Evolutionary conservation across 2,113 vertebrate genomes (phyloP), one percentile per base, ranked within the genome.

Genomic region (Montifringilla adamsi): DNA sequence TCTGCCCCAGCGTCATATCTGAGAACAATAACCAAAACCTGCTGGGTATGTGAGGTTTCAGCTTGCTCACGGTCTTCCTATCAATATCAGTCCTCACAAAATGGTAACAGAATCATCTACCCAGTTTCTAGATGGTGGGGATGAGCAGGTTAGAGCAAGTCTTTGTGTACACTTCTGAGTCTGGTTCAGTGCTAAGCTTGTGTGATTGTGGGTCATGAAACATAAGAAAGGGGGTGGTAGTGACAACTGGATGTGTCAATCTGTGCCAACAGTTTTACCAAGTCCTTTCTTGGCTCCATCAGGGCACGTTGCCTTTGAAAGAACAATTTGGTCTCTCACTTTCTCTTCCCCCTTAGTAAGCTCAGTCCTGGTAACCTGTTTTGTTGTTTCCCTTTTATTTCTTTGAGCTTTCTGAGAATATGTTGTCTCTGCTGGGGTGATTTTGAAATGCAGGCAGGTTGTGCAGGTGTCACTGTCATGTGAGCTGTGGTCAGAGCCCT

Each of bases 141-240:
- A 52, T 27, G 56, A 86, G 16, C 21, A 92, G 21, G 30, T 41
- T 41, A 76, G 69, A 90, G 20, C 13, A 60, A 79, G 18, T 24
- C 27, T 74, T 74, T 70, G 14, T 2, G 0, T 33, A 27, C 0
- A 0, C 11, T 62, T 68, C 47, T 70, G 44, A 87, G 52, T 39
- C 62, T 60, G 20, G 26, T 66, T 89, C n/a, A 31, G n/a, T 46
- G 35, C 11, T 68, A 69, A 69, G 7, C 9, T 80, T 86, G 26
- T 67, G 67, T 21, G 74, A 23, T 62, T 83, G 63, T 58, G 46
- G 62, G 33, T 88, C 79, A 67, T 20, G 59, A 77, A 85, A 73
- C 63, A 43, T 46, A 70, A 87, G 69, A 60, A 37, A 66, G 18
- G 37, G 19, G 26, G n/a, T 88, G 78, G 58, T 41, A 37, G 89